Evolutionary conservation across 2,113 vertebrate genomes (phyloP).

Genomic region (Oryzias javanicus): DNA sequence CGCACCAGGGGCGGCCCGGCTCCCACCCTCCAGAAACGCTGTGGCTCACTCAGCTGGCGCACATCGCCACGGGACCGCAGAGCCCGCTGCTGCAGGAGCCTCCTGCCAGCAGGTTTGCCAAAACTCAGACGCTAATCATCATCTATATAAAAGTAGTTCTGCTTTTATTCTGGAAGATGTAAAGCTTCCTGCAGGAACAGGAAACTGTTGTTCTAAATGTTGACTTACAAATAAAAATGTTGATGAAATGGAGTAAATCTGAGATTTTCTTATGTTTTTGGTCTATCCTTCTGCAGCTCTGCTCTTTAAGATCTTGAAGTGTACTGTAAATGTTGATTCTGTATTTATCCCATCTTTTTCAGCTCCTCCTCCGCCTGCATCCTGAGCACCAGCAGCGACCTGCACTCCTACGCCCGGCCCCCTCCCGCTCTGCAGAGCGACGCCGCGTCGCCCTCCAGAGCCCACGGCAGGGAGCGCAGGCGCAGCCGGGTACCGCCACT

Average conservation of each 20-base stretch:
- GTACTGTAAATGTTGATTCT: too few relatives aligned
- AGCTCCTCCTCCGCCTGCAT: slow-evolving; percentile 90
- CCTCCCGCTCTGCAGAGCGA: slow-evolving; percentile 75
- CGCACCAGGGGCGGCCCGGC: slow-evolving; percentile 81
- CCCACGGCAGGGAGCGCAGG: slow-evolving; percentile 77
- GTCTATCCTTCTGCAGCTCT: too few relatives aligned
- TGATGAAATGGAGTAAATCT: too few relatives aligned
- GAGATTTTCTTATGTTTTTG: too few relatives aligned
- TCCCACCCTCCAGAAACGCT: slow-evolving; percentile 43
- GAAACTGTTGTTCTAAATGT: too few relatives aligned
- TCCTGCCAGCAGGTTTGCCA: slow-evolving; percentile 34
- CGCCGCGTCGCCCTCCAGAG: slow-evolving; percentile 71
- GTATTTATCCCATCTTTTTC: slow-evolving; percentile 16
- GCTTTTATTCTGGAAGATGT: too few relatives aligned
- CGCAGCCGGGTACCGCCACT: slow-evolving; percentile 61
- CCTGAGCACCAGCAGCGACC: slow-evolving; percentile 89
- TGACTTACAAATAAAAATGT: too few relatives aligned
- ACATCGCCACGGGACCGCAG: slow-evolving; percentile 66
- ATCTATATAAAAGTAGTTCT: too few relatives aligned
- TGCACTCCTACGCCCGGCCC: slow-evolving; percentile 97
- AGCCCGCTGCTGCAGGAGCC: slow-evolving; percentile 57
- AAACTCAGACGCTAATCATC: not conserved
- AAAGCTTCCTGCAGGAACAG: too few relatives aligned
- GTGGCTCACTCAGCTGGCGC: slow-evolving; percentile 66
- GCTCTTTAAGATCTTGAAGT: too few relatives aligned